Percentiles rank a stretch among this genome's conserved stretches.
Evolutionary conservation across 2,113 vertebrate species (phyloP).

Genomic region (Tonatia bakeri): DNA sequence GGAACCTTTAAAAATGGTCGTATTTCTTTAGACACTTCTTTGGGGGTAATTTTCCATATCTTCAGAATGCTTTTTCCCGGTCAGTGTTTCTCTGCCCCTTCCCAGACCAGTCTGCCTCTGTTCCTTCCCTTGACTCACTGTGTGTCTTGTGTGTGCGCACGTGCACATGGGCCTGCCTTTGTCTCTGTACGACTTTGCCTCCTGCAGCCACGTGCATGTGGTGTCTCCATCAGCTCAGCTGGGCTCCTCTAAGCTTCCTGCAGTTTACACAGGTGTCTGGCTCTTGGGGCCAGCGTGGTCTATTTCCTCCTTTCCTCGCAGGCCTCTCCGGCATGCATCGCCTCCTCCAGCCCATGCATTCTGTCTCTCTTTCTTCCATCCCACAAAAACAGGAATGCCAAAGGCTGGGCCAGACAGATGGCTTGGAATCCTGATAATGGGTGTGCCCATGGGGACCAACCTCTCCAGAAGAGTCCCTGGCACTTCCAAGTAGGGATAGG

Average conservation of each 20-base stretch:
- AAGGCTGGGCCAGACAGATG: slow-evolving; percentile 41
- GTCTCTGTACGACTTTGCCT: slow-evolving; percentile 40
- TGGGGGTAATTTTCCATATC: not conserved
- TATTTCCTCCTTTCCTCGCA: slow-evolving; percentile 53
- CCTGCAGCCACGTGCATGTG: slow-evolving; percentile 52
- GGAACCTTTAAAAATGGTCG: not conserved
- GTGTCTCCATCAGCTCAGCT: slow-evolving; percentile 67
- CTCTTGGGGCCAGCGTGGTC: slow-evolving; percentile 35
- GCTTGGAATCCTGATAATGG: slow-evolving; percentile 33
- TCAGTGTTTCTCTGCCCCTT: not conserved
- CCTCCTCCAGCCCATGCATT: slow-evolving; percentile 73
- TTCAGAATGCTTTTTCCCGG: not conserved
- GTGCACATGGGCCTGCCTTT: not conserved
- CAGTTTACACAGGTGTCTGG: slow-evolving; percentile 76
- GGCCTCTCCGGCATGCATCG: slow-evolving; percentile 60
- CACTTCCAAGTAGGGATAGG: not conserved
- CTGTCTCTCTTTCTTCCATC: slow-evolving; percentile 61
- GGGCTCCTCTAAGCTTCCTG: slow-evolving; percentile 61
- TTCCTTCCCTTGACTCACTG: not conserved
- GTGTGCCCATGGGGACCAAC: slow-evolving; percentile 24
- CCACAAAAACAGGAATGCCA: slow-evolving; percentile 56
- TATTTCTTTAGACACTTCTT: not conserved
- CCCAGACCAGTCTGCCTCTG: not conserved
- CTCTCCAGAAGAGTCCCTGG: not conserved
- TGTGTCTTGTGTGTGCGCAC: too few relatives aligned